Conservation (phyloP, 2,888 invertebrate species). For the Trisateles emortualis region DNA sequence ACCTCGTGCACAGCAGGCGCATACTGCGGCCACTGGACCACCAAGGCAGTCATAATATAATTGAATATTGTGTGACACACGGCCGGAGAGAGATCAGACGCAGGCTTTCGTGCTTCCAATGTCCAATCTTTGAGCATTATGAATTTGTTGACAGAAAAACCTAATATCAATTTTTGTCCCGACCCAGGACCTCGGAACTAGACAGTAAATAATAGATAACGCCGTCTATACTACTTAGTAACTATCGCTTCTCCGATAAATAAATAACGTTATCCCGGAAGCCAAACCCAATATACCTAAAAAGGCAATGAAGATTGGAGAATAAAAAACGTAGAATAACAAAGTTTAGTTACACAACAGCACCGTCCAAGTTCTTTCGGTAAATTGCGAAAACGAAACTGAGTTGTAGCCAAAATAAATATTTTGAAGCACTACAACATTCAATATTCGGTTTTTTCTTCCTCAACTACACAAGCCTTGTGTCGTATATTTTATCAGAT, state of each 20-base stretch:
- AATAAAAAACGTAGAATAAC: not conserved
- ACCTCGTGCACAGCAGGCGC: no score
- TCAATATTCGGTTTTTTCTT: constrained; percentile 5
- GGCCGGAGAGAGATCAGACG: no score
- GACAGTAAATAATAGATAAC: not conserved
- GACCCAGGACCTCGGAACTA: no score
- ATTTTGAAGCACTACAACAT: constrained; percentile 10
- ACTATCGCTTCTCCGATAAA: not conserved
- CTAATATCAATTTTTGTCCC: no score
- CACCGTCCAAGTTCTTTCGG: not conserved
- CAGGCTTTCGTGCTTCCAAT: no score
- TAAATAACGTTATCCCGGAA: not conserved
- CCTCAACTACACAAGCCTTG: not conserved
- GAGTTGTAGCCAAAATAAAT: constrained; percentile 13
- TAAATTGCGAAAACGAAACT: not conserved
- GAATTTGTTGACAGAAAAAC: no score
- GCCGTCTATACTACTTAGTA: no score
- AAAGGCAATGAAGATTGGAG: not conserved
- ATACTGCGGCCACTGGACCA: no score
- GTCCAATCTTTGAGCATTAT: no score
- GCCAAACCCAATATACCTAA: not conserved
- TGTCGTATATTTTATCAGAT: not conserved
- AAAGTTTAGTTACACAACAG: constrained; percentile 4
- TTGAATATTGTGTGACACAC: no score
- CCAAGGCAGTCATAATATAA: no score